These are phyloP conservation scores for Argyresthia goedartella DNA, from an alignment of 2,888 invertebrate species.

Conservation along the genomic window DNA sequence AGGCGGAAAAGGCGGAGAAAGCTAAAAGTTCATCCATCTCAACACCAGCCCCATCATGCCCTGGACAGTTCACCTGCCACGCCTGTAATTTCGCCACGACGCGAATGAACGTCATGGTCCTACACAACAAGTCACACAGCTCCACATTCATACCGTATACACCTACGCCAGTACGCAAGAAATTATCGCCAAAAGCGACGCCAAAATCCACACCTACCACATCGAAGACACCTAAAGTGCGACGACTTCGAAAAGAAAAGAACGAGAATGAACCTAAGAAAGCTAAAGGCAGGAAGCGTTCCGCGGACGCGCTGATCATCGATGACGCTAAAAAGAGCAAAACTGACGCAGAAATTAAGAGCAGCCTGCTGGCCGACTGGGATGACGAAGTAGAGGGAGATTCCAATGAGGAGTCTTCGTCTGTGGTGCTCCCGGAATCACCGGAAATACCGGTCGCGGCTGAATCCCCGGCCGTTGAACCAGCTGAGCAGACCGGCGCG, in stretches of 20 bases:
- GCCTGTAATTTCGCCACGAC: constrained; percentile 75
- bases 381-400: constrained; percentile 71
- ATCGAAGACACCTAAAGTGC: constrained; percentile 35
- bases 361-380: constrained; percentile 83
- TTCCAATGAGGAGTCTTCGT: constrained; percentile 42
- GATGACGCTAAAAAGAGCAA: constrained; percentile 60
- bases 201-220: constrained; percentile 29
- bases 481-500: constrained; percentile 40
- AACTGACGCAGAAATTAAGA: constrained; percentile 75
- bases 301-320: constrained; percentile 36
- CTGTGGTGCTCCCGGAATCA: constrained; percentile 19
- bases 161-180: constrained; percentile 51
- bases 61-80: constrained; percentile 71
- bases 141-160: constrained; percentile 59
- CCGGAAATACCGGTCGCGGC: constrained; percentile 2
- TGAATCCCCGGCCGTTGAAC: constrained; percentile 47
- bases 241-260: constrained; percentile 29
- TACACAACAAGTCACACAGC: constrained; percentile 80
- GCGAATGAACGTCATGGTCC: constrained; percentile 79
- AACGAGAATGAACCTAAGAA: constrained; percentile 23
- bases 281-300: constrained; percentile 36
- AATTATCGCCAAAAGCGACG: constrained; percentile 23
- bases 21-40: constrained; percentile 14
- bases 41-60: constrained; percentile 32
- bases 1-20: constrained; percentile 15